phyloP scores from a whole-genome alignment of 2,113 vertebrate genomes.

The Eulacestoma nigropectus region DNA sequence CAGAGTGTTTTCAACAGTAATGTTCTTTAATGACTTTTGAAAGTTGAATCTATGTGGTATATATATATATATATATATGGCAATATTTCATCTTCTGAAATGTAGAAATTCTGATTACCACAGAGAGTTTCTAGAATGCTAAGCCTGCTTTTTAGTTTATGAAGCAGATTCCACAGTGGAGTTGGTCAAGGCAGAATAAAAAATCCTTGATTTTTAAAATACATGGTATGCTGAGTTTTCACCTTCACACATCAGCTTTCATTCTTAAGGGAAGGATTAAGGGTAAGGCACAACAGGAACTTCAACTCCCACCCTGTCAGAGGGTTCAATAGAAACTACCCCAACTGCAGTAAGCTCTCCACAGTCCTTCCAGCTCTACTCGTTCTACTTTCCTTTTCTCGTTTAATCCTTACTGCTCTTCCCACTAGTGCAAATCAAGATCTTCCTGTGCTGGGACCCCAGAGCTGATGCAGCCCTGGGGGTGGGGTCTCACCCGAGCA shows the following conservation, averaged over 20 bases:
- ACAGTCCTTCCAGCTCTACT: not conserved
- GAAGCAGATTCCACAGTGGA: not conserved
- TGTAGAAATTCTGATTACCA: not conserved
- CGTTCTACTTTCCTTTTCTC: not conserved
- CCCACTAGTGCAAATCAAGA: not conserved
- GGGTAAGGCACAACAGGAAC: not conserved
- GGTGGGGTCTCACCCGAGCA: not conserved
- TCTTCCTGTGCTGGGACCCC: not conserved
- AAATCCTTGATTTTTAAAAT: not conserved
- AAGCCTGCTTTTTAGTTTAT: not conserved
- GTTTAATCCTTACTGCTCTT: not conserved
- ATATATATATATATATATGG: not conserved
- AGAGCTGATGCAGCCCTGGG: not conserved
- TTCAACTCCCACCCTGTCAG: not conserved
- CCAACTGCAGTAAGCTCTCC: not conserved
- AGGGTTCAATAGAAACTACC: not conserved
- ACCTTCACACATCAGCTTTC: not conserved
- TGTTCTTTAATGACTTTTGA: not conserved
- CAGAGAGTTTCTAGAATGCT: not conserved
- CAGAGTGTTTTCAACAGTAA: not conserved
- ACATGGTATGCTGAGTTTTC: accelerated
- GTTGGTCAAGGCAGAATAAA: not conserved
- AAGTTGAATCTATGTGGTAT: not conserved
- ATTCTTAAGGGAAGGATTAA: not conserved
- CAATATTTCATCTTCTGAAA: not conserved